Evolutionary conservation across 2,797 vertebrate genomes (phyloP).

Genomic region (Tapirus indicus): DNA sequence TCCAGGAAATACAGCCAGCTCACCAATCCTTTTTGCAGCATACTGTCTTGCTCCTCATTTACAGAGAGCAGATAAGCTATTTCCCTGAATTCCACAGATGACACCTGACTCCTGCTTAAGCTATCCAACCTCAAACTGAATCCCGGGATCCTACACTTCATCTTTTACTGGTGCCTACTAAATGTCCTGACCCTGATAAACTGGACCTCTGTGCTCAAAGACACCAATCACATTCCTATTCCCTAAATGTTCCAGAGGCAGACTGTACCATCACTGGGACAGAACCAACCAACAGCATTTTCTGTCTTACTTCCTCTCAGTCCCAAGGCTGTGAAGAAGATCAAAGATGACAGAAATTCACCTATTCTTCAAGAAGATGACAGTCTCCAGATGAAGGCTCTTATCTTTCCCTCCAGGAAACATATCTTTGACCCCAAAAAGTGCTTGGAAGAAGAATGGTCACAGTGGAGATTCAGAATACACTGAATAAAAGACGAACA

Average conservation of each 20-base stretch:
- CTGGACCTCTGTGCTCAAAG: background rate
- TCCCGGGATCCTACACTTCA: background rate
- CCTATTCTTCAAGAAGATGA: background rate
- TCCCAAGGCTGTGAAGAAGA: background rate
- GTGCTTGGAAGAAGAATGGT: background rate
- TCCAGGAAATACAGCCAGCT: background rate
- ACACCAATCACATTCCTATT: background rate
- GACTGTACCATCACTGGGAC: background rate
- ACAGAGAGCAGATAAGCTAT: background rate
- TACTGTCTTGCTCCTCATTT: background rate
- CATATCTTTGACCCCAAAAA: background rate
- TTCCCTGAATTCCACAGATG: background rate
- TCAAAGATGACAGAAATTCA: background rate
- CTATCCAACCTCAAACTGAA: background rate
- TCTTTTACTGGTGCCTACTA: background rate
- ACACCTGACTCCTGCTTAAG: background rate
- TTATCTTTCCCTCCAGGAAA: too few species aligned
- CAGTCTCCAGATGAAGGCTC: too few species aligned
- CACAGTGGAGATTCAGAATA: background rate
- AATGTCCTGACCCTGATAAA: background rate
- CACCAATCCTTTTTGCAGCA: background rate
- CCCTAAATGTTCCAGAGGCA: background rate
- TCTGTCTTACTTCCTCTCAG: background rate
- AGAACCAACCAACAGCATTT: background rate
- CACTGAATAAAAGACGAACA: background rate